Percentiles rank a stretch among this genome's conserved stretches.
Conservation (phyloP, 2,888 invertebrate genomes). For the Xestobium rufovillosum region DNA sequence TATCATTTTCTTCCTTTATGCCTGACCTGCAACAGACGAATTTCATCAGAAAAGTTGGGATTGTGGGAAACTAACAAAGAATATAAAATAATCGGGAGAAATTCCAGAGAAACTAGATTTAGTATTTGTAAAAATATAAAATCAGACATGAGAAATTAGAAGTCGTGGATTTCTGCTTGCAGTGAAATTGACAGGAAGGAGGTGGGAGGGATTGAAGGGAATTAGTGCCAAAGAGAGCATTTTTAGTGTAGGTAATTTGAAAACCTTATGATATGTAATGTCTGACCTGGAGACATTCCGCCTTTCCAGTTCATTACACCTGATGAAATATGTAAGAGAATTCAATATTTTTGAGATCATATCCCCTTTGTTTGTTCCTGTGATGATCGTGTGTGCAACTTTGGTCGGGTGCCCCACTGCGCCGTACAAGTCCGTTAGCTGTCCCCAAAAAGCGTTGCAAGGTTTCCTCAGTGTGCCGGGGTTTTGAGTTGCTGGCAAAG, state of each 20-base stretch:
- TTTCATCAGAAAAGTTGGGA: too few relatives aligned
- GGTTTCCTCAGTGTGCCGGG: slow-evolving; percentile 54
- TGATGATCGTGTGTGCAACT: slow-evolving; percentile 72
- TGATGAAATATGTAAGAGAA: slow-evolving; percentile 78
- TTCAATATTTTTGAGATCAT: slow-evolving; percentile 66
- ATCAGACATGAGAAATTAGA: too few relatives aligned
- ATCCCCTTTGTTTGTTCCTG: slow-evolving; percentile 57
- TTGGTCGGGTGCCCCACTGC: slow-evolving; percentile 71
- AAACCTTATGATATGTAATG: slow-evolving; percentile 14
- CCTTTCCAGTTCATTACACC: slow-evolving; percentile 64
- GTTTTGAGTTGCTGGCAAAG: slow-evolving; percentile 42
- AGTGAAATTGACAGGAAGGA: too few relatives aligned
- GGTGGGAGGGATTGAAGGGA: too few relatives aligned
- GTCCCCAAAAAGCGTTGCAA: slow-evolving; percentile 87
- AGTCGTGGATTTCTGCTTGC: too few relatives aligned
- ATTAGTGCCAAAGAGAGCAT: too few relatives aligned
- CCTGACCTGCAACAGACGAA: slow-evolving; percentile 20
- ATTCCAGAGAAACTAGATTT: too few relatives aligned
- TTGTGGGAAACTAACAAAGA: too few relatives aligned
- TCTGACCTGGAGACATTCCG: slow-evolving; percentile 23
- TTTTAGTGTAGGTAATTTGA: too few relatives aligned
- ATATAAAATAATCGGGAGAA: too few relatives aligned
- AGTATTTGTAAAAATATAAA: too few relatives aligned
- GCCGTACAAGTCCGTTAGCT: slow-evolving; percentile 80
- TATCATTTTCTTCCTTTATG: slow-evolving; percentile 35